Evolutionary conservation across 1,140 invertebrate species (phyloP), one percentile per base, ranked within the genome.

Genomic region (Carposina sasakii): DNA sequence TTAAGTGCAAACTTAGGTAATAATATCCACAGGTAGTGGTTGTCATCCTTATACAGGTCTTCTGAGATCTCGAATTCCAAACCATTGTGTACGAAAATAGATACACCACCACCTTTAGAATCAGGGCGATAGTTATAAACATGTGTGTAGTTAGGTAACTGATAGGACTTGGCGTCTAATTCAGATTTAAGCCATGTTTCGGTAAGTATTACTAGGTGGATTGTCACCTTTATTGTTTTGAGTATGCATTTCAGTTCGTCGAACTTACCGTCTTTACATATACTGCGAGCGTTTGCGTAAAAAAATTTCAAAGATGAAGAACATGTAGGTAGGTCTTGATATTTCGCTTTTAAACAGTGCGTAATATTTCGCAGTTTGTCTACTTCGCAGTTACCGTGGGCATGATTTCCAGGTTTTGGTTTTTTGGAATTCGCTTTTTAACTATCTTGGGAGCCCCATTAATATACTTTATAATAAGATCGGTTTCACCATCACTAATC

Each of bases 381-480:
- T 19, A 2, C 26, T 37, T 13, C 37, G 5, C 16, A 15, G 16
- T n/a, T n/a, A n/a, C n/a, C 2, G 3, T 37, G 5, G 16, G 16
- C 20, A 37, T 4, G n/a, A 33, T 33, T n/a, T 37, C 17, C 9
- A 4, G 4, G 8, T 17, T 20, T 26, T 15, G 48, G 54, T 63
- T 63, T 63, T 63, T 63, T 63, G 51, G 39, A 12, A 17, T 12
- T 28, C 22, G 13, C 8, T 41, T 48, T 36, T 26, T 41, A 6
- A 54, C 42, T 20, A 54, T 54, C 46, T 20, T 51, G 20, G 57
- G 52, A 6, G 36, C 23, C 1, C 45, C 36, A 31, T 48, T 52
- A n/a, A 57, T 12, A 44, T 57, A 52, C 37, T 61, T 61, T 23
- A 61, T 57, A 34, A 12, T 45, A 4, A 58, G 30, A 21, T 63